Evolutionary conservation across 2,797 vertebrate genomes (phyloP).

Genomic region (Australoheros facetus): DNA sequence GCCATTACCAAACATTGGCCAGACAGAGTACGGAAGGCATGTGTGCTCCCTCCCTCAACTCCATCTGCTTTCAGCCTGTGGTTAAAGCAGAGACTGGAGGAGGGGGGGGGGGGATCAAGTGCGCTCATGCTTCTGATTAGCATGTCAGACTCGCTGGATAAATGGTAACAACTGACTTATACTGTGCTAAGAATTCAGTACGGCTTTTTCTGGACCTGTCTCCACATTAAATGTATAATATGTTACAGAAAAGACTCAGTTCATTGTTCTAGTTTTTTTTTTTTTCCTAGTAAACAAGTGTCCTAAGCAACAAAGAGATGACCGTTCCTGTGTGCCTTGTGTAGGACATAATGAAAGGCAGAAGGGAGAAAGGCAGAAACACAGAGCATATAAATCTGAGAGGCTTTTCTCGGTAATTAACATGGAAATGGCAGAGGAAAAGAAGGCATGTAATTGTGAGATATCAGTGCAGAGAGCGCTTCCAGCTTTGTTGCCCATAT

Average conservation of each 20-base stretch:
- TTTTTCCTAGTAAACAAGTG: constrained; percentile 54
- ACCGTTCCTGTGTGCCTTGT: constrained; percentile 37
- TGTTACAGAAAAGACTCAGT: constrained; percentile 16
- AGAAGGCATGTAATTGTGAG: constrained; percentile 97
- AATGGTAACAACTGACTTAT: constrained; percentile 62
- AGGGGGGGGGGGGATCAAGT: constrained; percentile 53
- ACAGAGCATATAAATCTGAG: constrained; percentile 92
- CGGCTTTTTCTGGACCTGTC: constrained; percentile 17
- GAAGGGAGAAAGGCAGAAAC: constrained; percentile 77
- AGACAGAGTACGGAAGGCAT: constrained; percentile 68
- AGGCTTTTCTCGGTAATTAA: constrained; percentile 93
- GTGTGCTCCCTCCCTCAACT: constrained; percentile 52
- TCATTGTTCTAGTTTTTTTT: constrained; percentile 12
- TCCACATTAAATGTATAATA: constrained; percentile 21
- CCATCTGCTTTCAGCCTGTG: constrained; percentile 72
- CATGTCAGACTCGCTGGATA: constrained; percentile 67
- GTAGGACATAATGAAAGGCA: constrained; percentile 63
- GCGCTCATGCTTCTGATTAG: constrained; percentile 76
- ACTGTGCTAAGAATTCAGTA: constrained; percentile 33
- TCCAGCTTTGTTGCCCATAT: constrained; percentile 77
- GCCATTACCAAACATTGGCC: constrained; percentile 54
- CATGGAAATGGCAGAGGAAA: constrained; percentile 94
- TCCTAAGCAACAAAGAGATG: constrained; percentile 51
- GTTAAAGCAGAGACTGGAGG: constrained; percentile 48
- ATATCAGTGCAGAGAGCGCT: constrained; percentile 91